phyloP scores from a whole-genome alignment of 2,888 invertebrate species.

The Hermaeophaga mercurialis region DNA sequence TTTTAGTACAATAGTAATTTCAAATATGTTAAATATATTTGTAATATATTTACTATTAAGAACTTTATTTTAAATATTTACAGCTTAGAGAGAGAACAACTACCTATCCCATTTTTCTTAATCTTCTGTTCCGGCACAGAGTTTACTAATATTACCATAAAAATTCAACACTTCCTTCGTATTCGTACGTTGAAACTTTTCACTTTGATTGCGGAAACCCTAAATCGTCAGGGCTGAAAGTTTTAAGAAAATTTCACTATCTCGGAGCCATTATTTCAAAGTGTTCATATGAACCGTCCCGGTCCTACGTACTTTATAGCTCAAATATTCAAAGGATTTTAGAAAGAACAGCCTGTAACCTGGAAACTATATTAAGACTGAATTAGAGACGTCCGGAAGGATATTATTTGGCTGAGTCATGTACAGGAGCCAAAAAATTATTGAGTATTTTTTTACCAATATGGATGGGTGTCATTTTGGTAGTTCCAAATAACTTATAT shows the following conservation, averaged over 20 bases:
- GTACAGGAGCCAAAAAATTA: too few relatives aligned
- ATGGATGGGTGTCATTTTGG: too few relatives aligned
- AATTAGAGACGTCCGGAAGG: conserved; percentile 21
- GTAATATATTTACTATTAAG: too few relatives aligned
- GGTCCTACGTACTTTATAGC: neutral
- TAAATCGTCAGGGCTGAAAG: conserved; percentile 30
- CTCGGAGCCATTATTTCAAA: conserved; percentile 28
- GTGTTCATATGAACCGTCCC: conserved; percentile 20
- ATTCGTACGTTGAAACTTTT: conserved; percentile 28
- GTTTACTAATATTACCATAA: conserved; percentile 19
- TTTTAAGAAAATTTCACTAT: conserved; percentile 34
- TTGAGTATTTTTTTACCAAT: too few relatives aligned
- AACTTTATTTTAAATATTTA: too few relatives aligned
- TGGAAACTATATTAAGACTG: conserved; percentile 25
- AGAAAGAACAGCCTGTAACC: conserved; percentile 20
- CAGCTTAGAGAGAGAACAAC: too few relatives aligned
- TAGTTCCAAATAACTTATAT: too few relatives aligned
- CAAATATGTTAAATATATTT: too few relatives aligned
- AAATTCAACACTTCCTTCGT: conserved; percentile 28
- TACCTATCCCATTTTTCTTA: too few relatives aligned
- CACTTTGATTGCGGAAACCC: conserved; percentile 31
- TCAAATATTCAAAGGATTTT: conserved; percentile 19
- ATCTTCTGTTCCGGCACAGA: neutral
- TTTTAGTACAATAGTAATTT: too few relatives aligned
- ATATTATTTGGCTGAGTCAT: too few relatives aligned